Base-by-base conservation (phyloP, 2,113 vertebrate species). In the Mesembrinibis cayennensis region DNA sequence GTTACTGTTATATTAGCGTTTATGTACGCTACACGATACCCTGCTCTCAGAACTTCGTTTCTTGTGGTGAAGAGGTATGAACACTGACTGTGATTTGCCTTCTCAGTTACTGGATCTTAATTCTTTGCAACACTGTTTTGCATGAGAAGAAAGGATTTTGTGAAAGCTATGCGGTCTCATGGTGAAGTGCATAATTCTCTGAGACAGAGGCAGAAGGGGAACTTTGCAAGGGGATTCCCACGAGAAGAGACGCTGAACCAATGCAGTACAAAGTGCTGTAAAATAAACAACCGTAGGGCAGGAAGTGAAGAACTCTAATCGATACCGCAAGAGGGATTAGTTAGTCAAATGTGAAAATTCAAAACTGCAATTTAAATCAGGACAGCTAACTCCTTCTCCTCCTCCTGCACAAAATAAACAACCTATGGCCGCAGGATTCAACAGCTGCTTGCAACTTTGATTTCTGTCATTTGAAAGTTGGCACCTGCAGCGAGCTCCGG, bases 191-290 rank as follows among this genome's bases (percentile, higher is more conserved):
- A 10, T 20, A 71, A 61, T 65, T 84, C 92, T 95, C 69, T 26
- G 73, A 95, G n/a, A 49, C 78, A 55, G 71, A 49, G 52, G 36
- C 67, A 95, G 89, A 83, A 94, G 79, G 94, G 96, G 96, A 96
- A 97, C 82, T 97, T 95, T 79, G 80, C n/a, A 47, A 89, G 96
- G 95, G 97, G 95, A 95, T 95, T 96, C 91, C 95, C 96, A 94
- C 2, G 5, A 82, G 88, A 93, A 86, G 86, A 77, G 45, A 82
- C 30, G 81, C 66, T 77, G 70, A 95, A 91, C 95, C 66, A 56
- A 30, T 2, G 20, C 77, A 76, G 83, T 25, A 58, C 77, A 26
- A 71, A 84, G 49, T 4, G 40, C 77, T 74, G 61, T 23, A 90
- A 94, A 94, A 95, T 22, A 97, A 97, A 96, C 96, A 97, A 93